Conservation (phyloP, 2,113 vertebrate species). For the Plectropomus leopardus region DNA sequence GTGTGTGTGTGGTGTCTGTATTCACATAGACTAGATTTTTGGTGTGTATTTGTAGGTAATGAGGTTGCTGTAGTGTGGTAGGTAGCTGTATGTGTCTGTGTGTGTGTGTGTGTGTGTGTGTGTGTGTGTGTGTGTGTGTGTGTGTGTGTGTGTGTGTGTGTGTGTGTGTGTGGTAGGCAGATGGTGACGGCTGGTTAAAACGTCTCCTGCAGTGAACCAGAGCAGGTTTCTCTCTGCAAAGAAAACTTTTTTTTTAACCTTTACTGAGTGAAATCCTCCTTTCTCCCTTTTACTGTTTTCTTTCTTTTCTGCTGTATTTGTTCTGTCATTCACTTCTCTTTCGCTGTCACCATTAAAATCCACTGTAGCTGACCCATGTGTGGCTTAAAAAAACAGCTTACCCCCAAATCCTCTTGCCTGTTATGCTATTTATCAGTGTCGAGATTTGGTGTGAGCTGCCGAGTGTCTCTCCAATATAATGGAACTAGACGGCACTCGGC, state of each 20-base stretch:
- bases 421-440: no score
- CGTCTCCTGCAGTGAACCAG: constrained; percentile 47
- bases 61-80: constrained; percentile 33
- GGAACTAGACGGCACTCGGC: no score
- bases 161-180: constrained; percentile 57
- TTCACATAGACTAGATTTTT: constrained; percentile 17
- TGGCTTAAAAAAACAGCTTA: no score
- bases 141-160: constrained; percentile 32
- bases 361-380: background rate
- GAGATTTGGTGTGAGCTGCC: no score
- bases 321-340: background rate
- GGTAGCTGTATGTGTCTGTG: constrained; percentile 31
- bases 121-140: constrained; percentile 29
- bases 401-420: no score
- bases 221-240: constrained; percentile 28
- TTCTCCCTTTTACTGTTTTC: background rate
- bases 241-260: constrained; percentile 27
- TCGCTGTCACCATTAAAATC: background rate
- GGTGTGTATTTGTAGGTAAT: constrained; percentile 36
- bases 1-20: constrained; percentile 6
- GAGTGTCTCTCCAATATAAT: no score
- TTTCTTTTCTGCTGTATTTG: background rate
- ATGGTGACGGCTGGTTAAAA: constrained; percentile 75
- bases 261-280: background rate
- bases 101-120: constrained; percentile 22